A percentile compares a stretch with the other conserved stretches of the same genome.
Conservation (phyloP, 2,797 vertebrate species). For the Oophaga sylvatica region DNA sequence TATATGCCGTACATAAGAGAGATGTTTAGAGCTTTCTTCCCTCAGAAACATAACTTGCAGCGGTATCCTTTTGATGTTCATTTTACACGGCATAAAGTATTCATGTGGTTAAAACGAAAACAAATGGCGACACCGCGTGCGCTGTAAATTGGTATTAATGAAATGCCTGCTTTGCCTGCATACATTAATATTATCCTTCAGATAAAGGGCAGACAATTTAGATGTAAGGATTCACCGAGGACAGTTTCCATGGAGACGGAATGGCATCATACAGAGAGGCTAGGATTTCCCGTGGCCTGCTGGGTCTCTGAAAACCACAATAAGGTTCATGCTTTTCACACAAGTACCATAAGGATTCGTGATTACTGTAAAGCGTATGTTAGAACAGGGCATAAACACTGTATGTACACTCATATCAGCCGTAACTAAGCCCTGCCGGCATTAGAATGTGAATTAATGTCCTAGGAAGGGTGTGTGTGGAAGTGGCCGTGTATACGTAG, state of each 20-base stretch:
- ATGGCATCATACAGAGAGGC: slow-evolving; percentile 53
- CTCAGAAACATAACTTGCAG: background rate
- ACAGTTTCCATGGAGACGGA: slow-evolving; percentile 52
- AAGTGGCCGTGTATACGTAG: too few relatives aligned
- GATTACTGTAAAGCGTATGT: background rate
- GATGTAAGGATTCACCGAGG: slow-evolving; percentile 26
- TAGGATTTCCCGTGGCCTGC: slow-evolving; percentile 49
- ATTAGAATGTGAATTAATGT: too few relatives aligned
- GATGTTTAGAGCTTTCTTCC: background rate
- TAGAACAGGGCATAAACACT: background rate
- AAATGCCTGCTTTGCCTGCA: slow-evolving; percentile 49
- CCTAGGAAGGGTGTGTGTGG: too few relatives aligned
- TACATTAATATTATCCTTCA: slow-evolving; percentile 54
- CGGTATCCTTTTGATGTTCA: slow-evolving; percentile 3
- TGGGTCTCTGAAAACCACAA: slow-evolving; percentile 11
- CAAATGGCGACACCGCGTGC: slow-evolving; percentile 20
- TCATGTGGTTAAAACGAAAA: slow-evolving; percentile 31
- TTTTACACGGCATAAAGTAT: slow-evolving; percentile 39
- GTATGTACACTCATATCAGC: background rate
- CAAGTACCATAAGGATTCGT: slow-evolving; percentile 21
- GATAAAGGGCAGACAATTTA: slow-evolving; percentile 47
- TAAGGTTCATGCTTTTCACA: slow-evolving; percentile 11
- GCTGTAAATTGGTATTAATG: slow-evolving; percentile 51
- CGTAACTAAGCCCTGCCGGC: too few relatives aligned
- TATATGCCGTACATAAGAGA: background rate